Conservation (phyloP, 2,888 invertebrate species). For the Platerodrilus igneus region DNA sequence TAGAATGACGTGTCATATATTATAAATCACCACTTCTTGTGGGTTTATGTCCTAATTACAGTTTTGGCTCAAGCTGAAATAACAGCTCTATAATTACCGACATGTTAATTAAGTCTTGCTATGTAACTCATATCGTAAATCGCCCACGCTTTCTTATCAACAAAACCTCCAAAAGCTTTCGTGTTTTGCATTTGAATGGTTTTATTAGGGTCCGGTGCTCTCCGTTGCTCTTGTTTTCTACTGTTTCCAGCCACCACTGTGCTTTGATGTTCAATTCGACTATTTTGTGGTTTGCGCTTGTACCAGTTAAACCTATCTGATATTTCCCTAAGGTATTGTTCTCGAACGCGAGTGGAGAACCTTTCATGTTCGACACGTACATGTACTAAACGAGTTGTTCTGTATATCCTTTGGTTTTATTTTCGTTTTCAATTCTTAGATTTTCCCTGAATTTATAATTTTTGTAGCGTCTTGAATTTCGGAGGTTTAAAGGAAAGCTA, state of each 20-base stretch:
- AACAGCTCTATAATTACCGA: too few species aligned
- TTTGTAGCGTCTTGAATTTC: too few species aligned
- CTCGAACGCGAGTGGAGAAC: slow-evolving; percentile 8
- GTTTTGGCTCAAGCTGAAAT: too few species aligned
- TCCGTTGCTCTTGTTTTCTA: slow-evolving; percentile 8
- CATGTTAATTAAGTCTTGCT: too few species aligned
- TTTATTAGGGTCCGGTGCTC: slow-evolving; percentile 8
- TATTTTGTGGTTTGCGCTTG: slow-evolving; percentile 14
- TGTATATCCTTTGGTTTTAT: slow-evolving; percentile 10
- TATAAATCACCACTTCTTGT: too few species aligned
- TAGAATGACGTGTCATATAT: too few species aligned
- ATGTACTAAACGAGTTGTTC: slow-evolving; percentile 11
- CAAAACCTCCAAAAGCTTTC: slow-evolving; percentile 6
- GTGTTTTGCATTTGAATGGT: slow-evolving; percentile 13
- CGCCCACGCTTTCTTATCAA: slow-evolving; percentile 2
- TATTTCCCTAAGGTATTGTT: slow-evolving; percentile 14
- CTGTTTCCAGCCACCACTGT: slow-evolving; percentile 14
- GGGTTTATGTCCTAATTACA: too few species aligned
- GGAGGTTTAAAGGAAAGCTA: too few species aligned
- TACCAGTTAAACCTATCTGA: slow-evolving; percentile 12
- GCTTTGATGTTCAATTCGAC: slow-evolving; percentile 13
- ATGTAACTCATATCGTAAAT: neutral
- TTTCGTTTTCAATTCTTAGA: too few species aligned
- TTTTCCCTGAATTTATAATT: too few species aligned
- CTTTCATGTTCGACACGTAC: slow-evolving; percentile 12